Base-by-base conservation (phyloP, 2,888 invertebrate species). In the Tuberolachnus salignus region DNA sequence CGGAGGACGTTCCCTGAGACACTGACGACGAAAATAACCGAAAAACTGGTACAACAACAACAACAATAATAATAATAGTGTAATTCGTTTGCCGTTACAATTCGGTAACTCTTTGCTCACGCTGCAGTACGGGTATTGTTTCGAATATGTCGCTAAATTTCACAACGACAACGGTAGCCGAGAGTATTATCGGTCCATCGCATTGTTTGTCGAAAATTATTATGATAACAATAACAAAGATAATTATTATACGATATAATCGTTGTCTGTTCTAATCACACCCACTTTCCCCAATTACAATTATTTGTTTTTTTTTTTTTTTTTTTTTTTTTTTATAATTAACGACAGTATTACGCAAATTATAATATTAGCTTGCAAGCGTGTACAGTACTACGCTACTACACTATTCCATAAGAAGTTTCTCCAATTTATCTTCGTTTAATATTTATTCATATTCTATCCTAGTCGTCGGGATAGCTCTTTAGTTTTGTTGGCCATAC, bases 241-340 rank as follows among this genome's bases (percentile, higher is more conserved):
- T n/a, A 51, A 49, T 26, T 4, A 26, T 49, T 26, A 19, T 23
- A 26, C 34, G 34, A 34, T 6, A 6, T 34, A 34, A 6, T 34
- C 6, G 3, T 34, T 34, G 6, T 51, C 26, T n/a, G 1, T 67
- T 51, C 49, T 51, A 67, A 67, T 67, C n/a, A 6, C n/a, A 13
- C 49, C 67, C 26, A 67, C 67, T 67, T 67, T 67, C 67, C 67
- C 67, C 67, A 51, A 67, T 67, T 67, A 51, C 21, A 34, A 34
- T 34, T 34, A 13, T 1, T 1, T n/a, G n/a, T n/a, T n/a, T n/a
- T n/a, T n/a, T n/a, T 49, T 66, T 66, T 64, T 57, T 23, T 57
- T 19, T 13, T 57, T 8, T n/a, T 51, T 51, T 51, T 49, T 57
- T 10, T n/a, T 42, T 63, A 34, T 19, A 42, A 19, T 63, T 42